These are phyloP conservation scores for Leuciscus idus DNA, from an alignment of 2,113 vertebrate genomes.

Conservation along the genomic window DNA sequence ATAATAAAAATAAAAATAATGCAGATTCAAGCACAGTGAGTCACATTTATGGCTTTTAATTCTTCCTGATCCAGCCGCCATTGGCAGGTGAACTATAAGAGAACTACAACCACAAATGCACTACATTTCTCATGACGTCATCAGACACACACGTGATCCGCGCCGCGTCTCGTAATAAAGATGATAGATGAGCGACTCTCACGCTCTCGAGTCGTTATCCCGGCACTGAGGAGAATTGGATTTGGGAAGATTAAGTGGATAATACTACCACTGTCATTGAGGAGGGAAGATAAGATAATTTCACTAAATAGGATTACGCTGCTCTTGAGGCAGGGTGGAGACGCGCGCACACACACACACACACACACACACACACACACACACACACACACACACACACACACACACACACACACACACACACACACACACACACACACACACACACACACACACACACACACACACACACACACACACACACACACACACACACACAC, in stretches of 20 bases:
- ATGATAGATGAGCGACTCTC: conserved; percentile 29
- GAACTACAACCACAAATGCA: too few species aligned
- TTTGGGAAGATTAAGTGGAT: conserved; percentile 72
- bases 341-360: conserved; percentile 53
- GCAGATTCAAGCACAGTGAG: too few species aligned
- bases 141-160: not conserved
- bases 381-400: conserved; percentile 8
- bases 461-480: not conserved
- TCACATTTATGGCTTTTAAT: not conserved
- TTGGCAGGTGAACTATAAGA: too few species aligned
- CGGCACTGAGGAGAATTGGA: conserved; percentile 65
- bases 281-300: conserved; percentile 76
- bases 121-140: not conserved
- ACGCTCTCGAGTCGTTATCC: conserved; percentile 27
- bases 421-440: not conserved
- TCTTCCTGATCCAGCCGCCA: too few species aligned
- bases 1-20: not conserved
- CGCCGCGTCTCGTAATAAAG: not conserved
- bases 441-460: not conserved
- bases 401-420: conserved; percentile 46
- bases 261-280: conserved; percentile 66
- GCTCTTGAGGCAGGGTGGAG: conserved; percentile 64
- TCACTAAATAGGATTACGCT: conserved; percentile 73
- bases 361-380: conserved; percentile 46
- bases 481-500: not conserved